phyloP scores from a whole-genome alignment of 2,113 vertebrate genomes.

The Empidonax alnorum region DNA sequence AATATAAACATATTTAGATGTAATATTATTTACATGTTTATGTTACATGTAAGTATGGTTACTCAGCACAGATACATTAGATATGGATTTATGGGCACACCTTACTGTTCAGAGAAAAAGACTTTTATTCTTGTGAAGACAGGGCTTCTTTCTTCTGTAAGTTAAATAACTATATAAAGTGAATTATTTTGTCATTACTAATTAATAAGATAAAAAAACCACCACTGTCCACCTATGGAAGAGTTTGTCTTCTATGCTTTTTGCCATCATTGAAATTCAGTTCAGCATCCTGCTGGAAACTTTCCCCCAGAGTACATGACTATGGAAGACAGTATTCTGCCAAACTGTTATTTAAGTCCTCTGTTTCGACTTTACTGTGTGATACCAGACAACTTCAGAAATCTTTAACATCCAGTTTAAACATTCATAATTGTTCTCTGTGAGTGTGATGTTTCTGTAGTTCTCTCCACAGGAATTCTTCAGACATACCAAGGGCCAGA shows the following conservation, averaged over 20 bases:
- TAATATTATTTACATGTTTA: no score
- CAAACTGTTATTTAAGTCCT: background rate
- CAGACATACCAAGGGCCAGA: background rate
- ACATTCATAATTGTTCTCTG: background rate
- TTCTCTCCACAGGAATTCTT: background rate
- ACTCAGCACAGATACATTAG: background rate
- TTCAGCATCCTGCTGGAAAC: background rate
- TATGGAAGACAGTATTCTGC: background rate
- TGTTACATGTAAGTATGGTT: background rate
- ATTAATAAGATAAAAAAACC: background rate
- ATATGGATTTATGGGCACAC: background rate
- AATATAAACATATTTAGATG: no score
- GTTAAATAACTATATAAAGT: background rate
- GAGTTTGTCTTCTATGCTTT: background rate
- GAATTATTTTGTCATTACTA: conserved; percentile 7
- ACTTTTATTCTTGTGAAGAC: background rate
- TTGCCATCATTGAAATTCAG: background rate
- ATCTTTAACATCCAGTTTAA: conserved; percentile 4
- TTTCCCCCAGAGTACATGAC: background rate
- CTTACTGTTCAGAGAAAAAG: background rate
- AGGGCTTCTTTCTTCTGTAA: background rate
- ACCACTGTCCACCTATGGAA: background rate
- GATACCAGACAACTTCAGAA: background rate
- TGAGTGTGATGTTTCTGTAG: background rate
- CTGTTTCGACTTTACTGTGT: conserved; percentile 16